Evolutionary conservation across 2,113 vertebrate species (phyloP).

Genomic region (Tringa solitaria): DNA sequence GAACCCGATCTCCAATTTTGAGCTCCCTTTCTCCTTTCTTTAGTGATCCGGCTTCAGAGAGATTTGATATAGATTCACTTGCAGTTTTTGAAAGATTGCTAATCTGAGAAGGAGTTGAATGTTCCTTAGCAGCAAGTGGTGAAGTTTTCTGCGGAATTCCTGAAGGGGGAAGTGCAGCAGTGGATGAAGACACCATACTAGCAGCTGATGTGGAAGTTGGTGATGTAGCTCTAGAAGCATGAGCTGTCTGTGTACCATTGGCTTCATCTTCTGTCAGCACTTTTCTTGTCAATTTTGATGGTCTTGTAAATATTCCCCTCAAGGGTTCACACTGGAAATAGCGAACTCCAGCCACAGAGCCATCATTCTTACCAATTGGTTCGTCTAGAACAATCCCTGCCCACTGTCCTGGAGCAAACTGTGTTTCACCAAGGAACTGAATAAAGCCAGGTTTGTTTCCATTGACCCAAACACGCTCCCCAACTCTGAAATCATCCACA

Average conservation of each 20-base stretch:
- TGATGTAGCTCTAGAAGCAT: conserved; percentile 80
- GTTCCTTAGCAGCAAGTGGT: conserved; percentile 66
- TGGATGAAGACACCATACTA: conserved; percentile 36
- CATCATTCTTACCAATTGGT: conserved; percentile 97
- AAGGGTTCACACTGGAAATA: conserved; percentile 95
- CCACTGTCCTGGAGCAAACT: conserved; percentile 98
- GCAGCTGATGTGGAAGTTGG: conserved; percentile 79
- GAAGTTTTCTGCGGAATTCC: conserved; percentile 65
- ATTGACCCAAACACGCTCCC: conserved; percentile 98
- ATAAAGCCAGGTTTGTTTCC: conserved; percentile 93
- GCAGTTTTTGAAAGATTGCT: conserved; percentile 87
- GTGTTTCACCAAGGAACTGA: conserved; percentile 94
- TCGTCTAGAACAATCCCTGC: conserved; percentile 96
- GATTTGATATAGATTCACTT: conserved; percentile 94
- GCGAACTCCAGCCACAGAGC: conserved; percentile 92
- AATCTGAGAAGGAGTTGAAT: conserved; percentile 63
- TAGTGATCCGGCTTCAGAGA: conserved; percentile 90
- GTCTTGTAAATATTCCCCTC: conserved; percentile 94
- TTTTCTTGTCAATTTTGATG: conserved; percentile 88
- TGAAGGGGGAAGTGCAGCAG: conserved; percentile 52
- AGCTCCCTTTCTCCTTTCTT: conserved; percentile 97
- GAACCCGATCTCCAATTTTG: conserved; percentile 91
- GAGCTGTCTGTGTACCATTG: conserved; percentile 82
- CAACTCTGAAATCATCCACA: conserved; percentile 87
- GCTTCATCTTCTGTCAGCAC: conserved; percentile 82